phyloP scores from a whole-genome alignment of 2,113 vertebrate species.

The Silurus meridionalis region DNA sequence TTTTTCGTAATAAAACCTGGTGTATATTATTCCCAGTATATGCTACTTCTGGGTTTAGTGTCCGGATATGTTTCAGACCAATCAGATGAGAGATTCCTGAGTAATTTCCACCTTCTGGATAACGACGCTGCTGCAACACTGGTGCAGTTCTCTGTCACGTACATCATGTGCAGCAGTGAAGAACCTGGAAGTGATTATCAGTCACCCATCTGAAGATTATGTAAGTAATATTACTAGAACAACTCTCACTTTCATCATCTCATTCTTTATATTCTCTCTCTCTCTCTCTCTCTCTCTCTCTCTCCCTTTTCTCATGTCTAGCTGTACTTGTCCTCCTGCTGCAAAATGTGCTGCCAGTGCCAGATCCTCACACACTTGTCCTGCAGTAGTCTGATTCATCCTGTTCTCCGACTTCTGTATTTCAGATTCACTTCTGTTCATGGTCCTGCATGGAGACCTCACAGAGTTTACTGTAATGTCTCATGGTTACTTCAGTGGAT shows the following conservation, averaged over 20 bases:
- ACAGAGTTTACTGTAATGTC: not conserved
- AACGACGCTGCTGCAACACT: no score
- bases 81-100: not conserved
- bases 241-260: not conserved
- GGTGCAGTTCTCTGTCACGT: not conserved
- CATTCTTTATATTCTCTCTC: not conserved
- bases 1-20: not conserved
- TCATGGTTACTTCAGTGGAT: not conserved
- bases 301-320: not conserved
- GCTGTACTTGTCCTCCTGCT: not conserved
- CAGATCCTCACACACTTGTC: not conserved
- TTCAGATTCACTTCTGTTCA: not conserved
- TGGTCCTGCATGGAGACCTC: not conserved
- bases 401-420: not conserved
- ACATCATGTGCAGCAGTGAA: not conserved
- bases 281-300: not conserved
- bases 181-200: not conserved
- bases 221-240: not conserved
- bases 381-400: not conserved
- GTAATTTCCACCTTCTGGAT: not conserved
- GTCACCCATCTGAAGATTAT: not conserved
- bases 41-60: not conserved
- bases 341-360: not conserved
- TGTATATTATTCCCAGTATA: not conserved
- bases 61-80: not conserved